These are phyloP conservation scores for Coreius guichenoti DNA, from an alignment of 2,797 vertebrate species.

Conservation along the genomic window DNA sequence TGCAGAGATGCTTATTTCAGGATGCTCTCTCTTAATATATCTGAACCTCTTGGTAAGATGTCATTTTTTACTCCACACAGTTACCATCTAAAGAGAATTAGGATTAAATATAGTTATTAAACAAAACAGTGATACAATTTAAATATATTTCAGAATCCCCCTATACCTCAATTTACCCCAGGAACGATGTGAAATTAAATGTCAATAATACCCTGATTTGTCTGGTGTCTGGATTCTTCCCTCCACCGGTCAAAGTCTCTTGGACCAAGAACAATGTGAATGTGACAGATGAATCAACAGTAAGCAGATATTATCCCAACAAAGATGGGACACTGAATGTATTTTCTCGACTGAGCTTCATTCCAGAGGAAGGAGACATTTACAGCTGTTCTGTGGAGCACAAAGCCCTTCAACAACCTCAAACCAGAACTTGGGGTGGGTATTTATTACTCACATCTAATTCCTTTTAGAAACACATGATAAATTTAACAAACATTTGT, in stretches of 20 bases:
- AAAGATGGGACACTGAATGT: slow-evolving; percentile 34
- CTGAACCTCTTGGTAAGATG: neutral
- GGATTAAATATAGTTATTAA: no score
- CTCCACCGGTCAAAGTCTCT: slow-evolving; percentile 45
- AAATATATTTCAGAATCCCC: neutral
- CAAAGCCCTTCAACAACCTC: slow-evolving; percentile 9
- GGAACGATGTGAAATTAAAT: neutral
- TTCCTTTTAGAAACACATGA: neutral
- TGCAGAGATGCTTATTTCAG: neutral
- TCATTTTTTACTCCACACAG: neutral
- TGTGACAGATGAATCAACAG: neutral
- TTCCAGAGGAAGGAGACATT: slow-evolving; percentile 61
- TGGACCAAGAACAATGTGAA: slow-evolving; percentile 17
- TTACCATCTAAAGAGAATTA: no score
- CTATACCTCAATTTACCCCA: neutral
- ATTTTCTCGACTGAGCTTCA: slow-evolving; percentile 70
- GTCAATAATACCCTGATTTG: neutral
- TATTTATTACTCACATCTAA: neutral
- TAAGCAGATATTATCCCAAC: neutral
- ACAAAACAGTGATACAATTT: neutral
- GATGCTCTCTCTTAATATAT: neutral
- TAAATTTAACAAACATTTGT: neutral
- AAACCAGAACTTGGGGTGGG: slow-evolving; percentile 31
- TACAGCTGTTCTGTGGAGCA: slow-evolving; percentile 67
- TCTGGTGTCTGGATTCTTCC: neutral